Evolutionary conservation across 2,113 vertebrate genomes (phyloP).

Genomic region (Nothocercus julius): DNA sequence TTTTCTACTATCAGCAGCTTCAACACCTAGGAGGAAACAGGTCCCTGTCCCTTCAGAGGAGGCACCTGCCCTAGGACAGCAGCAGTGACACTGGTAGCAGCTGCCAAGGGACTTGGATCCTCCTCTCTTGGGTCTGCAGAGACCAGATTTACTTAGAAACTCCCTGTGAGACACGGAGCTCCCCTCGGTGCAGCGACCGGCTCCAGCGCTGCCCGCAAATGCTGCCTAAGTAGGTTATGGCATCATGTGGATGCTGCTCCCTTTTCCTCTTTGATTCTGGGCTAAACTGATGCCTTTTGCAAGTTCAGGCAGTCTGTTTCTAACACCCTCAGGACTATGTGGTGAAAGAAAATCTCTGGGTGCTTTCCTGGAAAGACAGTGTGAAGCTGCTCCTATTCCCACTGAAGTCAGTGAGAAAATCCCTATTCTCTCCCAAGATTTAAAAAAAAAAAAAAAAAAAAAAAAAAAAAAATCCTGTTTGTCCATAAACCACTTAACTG

Average conservation of each 20-base stretch:
- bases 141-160: neutral
- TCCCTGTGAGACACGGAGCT: neutral
- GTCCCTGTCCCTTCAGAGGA: neutral
- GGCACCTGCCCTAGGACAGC: neutral
- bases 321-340: neutral
- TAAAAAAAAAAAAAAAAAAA: neutral
- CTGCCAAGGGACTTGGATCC: neutral
- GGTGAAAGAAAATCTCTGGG: neutral
- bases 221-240: conserved; percentile 15
- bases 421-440: neutral
- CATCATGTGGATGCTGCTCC: neutral
- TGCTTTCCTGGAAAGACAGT: neutral
- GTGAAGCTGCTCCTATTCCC: neutral
- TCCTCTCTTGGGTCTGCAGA: neutral
- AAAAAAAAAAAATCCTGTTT: neutral
- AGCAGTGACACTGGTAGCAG: neutral
- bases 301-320: conserved; percentile 9
- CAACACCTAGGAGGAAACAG: neutral
- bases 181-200: neutral
- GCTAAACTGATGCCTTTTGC: conserved; percentile 7
- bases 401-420: neutral
- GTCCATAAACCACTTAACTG: neutral
- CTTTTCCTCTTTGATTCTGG: conserved; percentile 2
- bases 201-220: neutral
- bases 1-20: neutral